These are phyloP conservation scores for Mormyrus hasselquistii DNA, from an alignment of 2,797 vertebrate species.

Conservation along the genomic window DNA sequence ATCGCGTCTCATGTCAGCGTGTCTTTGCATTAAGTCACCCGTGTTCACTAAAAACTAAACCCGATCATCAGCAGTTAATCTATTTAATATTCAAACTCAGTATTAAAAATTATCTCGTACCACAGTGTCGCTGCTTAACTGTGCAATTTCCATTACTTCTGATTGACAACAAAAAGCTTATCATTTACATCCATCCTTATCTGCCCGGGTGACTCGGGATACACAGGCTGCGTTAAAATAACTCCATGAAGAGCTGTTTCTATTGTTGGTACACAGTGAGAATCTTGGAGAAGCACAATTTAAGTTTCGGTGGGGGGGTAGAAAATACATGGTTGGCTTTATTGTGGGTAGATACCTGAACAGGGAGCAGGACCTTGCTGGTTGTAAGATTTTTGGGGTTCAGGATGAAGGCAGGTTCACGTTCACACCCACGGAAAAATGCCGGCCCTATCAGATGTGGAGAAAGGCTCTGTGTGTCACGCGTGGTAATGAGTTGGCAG, in stretches of 20 bases:
- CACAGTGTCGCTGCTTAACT: neutral
- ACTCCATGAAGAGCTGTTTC: neutral
- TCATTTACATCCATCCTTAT: neutral
- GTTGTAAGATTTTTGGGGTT: neutral
- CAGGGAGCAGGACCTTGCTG: neutral
- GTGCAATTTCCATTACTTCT: neutral
- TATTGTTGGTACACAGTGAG: neutral
- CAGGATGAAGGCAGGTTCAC: neutral
- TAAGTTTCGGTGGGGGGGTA: neutral
- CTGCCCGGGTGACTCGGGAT: neutral
- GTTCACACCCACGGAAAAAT: neutral
- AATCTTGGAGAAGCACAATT: neutral
- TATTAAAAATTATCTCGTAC: neutral
- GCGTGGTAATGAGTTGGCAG: constrained; percentile 2
- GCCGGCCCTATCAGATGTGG: neutral
- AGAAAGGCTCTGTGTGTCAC: neutral
- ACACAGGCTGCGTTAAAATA: neutral
- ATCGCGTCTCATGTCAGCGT: neutral
- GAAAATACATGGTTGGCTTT: neutral
- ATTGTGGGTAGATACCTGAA: neutral
- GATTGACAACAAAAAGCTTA: neutral
- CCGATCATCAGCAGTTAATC: neutral
- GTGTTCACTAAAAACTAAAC: neutral
- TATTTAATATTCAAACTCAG: neutral
- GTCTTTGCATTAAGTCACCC: neutral